Evolutionary conservation across 1,140 invertebrate genomes (phyloP), one percentile per base, ranked within the genome.

Genomic region (Anadara kagoshimensis): DNA sequence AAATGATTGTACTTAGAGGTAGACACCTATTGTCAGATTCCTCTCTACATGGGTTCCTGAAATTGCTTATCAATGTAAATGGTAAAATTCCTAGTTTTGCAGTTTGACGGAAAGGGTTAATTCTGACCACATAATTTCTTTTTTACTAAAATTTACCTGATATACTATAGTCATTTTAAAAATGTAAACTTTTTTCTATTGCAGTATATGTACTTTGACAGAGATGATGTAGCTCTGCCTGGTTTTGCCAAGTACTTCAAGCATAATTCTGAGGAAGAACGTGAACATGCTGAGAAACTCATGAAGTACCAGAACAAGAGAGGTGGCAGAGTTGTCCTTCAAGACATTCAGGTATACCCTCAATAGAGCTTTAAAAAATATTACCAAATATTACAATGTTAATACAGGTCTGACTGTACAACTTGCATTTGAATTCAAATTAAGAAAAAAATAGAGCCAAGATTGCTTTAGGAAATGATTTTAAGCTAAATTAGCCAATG

Each of bases 251-350:
- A 92, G 69, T 96, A 93, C 84, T 96, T 95, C 83, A 92, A 93
- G 82, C 90, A 93, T 71, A 90, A 91, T 22, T 94, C 94, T 1
- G 90, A 92, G 36, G 95, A 96, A 82, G 95, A 96, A 87, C 90
- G 92, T 10, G 92, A 93, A 69, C 94, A 96, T 84, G 94, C 94
- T 0, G 91, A 93, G 88, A 92, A 91, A 73, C 85, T 94, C 12
- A 93, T 96, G 91, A 91, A 92, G 58, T 97, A 96, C 85, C 92
- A 94, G 88, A 96, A 95, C 86, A 93, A 93, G 81, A 90, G 96
- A 36, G 96, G 96, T 7, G 95, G 95, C 1, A 87, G 90, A 14
- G 91, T 96, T 73, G 88, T 92, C 24, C 82, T 92, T 16, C 87
- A 91, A 57, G 78, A 81, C 69, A 83, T 88, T 71, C 79, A 86